Base-by-base conservation (phyloP, 2,888 invertebrate species). In the Sialis lutaria region DNA sequence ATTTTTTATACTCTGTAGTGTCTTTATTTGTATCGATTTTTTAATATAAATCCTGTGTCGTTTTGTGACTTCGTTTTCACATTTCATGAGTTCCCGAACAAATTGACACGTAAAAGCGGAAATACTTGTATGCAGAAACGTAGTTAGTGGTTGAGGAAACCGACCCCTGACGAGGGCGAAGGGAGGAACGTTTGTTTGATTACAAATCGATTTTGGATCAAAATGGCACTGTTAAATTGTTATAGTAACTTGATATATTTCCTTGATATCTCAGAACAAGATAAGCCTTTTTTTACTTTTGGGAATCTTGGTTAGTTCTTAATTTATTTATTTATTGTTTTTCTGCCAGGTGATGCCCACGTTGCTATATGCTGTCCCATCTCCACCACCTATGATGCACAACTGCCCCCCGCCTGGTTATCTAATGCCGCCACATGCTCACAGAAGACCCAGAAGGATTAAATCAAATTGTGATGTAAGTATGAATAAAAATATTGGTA, bases 281-380 rank as follows among this genome's bases (percentile, higher is more conserved):
- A n/a, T n/a, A n/a, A n/a, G n/a, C n/a, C n/a, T n/a, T n/a, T n/a
- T n/a, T n/a, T n/a, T n/a, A n/a, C n/a, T n/a, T n/a, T n/a, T n/a
- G n/a, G n/a, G n/a, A n/a, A n/a, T n/a, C n/a, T n/a, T n/a, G n/a
- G 22, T 8, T 10, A 12, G 30, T 12, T 44, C n/a, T 44, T n/a
- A 33, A 22, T 10, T 44, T 9, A 44, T 34, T 34, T 44, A 10
- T 34, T 44, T 37, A 6, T 37, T 44, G 34, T 30, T 45, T 47
- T 22, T 9, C 22, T 42, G 13, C 7, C 42, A 42, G 42, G 31
- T 64, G 42, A 63, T 65, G 37, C 62, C 64, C 43, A 64, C 64
- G 1, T 64, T 64, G 9, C 47, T 65, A 40, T 63, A 62, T 12
- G 53, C 59, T 8, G 55, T 64, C 47, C 61, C 65, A 31, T 61